Conservation (phyloP, 2,888 invertebrate genomes). For the Oscheius sp. region DNA sequence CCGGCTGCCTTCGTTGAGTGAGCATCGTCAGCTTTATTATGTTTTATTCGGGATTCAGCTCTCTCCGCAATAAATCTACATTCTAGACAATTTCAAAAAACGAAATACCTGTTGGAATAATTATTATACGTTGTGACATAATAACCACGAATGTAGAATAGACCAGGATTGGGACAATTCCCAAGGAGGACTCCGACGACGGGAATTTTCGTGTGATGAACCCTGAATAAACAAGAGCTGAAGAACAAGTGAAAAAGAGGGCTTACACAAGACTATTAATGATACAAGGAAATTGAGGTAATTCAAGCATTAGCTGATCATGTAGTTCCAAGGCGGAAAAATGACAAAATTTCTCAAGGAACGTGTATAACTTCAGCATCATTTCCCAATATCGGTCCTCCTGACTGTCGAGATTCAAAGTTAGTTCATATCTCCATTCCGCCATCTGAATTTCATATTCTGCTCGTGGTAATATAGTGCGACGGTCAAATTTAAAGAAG, state of each 20-base stretch:
- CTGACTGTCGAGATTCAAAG: not conserved
- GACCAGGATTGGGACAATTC: conserved; percentile 48
- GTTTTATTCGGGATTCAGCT: not conserved
- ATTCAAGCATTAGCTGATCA: conserved; percentile 28
- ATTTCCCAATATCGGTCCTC: not conserved
- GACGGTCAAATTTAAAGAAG: not conserved
- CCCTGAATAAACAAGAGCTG: conserved; percentile 29
- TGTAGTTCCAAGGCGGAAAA: conserved; percentile 32
- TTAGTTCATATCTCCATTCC: conserved; percentile 11
- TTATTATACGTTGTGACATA: conserved; percentile 49
- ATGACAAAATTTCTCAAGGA: conserved; percentile 17
- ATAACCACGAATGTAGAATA: conserved; percentile 53
- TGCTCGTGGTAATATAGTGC: conserved; percentile 1
- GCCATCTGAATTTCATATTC: conserved; percentile 26
- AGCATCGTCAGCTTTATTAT: not conserved
- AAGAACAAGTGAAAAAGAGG: not conserved
- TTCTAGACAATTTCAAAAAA: not conserved
- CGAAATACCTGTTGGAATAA: conserved; percentile 37
- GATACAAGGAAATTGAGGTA: conserved; percentile 10
- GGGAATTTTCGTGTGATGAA: conserved; percentile 42
- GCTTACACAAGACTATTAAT: conserved; percentile 30
- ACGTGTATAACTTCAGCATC: conserved; percentile 3
- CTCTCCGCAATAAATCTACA: not conserved
- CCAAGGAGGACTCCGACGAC: conserved; percentile 44
- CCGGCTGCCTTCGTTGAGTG: not conserved